Conservation (phyloP, 1,140 invertebrate species). For the Triops cancriformis region DNA sequence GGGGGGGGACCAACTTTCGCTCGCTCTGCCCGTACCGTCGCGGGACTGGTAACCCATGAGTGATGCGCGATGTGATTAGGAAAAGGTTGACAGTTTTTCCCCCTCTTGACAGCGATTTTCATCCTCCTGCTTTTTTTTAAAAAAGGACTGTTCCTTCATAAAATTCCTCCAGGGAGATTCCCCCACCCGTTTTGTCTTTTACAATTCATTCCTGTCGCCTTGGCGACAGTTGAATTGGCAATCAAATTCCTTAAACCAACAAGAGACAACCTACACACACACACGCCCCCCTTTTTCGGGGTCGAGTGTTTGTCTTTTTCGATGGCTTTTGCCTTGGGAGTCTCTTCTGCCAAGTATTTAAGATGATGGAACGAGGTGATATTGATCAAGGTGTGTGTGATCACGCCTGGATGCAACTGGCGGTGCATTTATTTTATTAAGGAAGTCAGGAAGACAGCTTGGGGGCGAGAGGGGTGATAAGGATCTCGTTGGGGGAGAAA, state of each 20-base stretch:
- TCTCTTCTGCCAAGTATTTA: not conserved
- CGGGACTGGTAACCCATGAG: not conserved
- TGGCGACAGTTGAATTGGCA: not conserved
- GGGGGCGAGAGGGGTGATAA: not conserved
- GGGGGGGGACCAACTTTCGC: not conserved
- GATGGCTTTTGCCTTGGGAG: not conserved
- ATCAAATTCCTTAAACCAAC: not conserved
- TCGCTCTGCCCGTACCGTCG: not conserved
- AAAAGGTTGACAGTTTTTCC: not conserved
- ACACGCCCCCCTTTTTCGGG: not conserved
- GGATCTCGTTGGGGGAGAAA: not conserved
- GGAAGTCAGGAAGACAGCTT: not conserved
- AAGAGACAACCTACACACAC: too few relatives aligned
- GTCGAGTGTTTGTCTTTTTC: not conserved
- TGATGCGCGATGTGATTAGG: not conserved
- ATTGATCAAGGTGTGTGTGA: not conserved
- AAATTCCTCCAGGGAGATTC: not conserved
- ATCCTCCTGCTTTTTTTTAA: too few relatives aligned
- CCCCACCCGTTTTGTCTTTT: not conserved
- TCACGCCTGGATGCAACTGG: not conserved
- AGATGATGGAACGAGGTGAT: not conserved
- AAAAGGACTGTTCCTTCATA: too few relatives aligned
- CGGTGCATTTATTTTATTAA: conserved; percentile 11
- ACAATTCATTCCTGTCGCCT: not conserved
- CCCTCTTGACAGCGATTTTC: not conserved